phyloP scores from a whole-genome alignment of 2,797 vertebrate genomes.

The Ctenochaetus hawaiiensis region DNA sequence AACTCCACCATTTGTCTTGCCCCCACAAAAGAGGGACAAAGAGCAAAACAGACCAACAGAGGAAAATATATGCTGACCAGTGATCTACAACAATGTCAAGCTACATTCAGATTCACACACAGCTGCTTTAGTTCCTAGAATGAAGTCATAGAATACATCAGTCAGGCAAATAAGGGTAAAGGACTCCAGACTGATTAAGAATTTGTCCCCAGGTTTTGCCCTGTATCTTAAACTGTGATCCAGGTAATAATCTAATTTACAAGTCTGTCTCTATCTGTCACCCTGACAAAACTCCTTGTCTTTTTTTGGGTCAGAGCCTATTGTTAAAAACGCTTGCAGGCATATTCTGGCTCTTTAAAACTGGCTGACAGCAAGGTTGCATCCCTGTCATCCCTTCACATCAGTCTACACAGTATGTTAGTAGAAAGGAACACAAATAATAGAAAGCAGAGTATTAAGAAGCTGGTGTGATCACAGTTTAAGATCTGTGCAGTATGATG shows the following conservation, averaged over 20 bases:
- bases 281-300: constrained; percentile 27
- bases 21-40: constrained; percentile 54
- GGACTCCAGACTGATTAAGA: constrained; percentile 8
- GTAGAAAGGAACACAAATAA: constrained; percentile 25
- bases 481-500: constrained; percentile 56
- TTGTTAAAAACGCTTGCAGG: constrained; percentile 28
- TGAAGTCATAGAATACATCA: constrained; percentile 38
- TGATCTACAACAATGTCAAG: constrained; percentile 59
- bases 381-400: constrained; percentile 28
- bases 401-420: constrained; percentile 31
- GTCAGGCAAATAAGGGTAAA: not conserved
- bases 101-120: constrained; percentile 80
- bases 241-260: not conserved
- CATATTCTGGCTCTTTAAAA: constrained; percentile 34
- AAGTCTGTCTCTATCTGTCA: constrained; percentile 4
- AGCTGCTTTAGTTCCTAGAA: constrained; percentile 47
- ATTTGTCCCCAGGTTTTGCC: constrained; percentile 3
- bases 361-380: constrained; percentile 19
- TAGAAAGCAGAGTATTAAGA: constrained; percentile 43
- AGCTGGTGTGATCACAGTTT: constrained; percentile 75
- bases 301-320: constrained; percentile 23
- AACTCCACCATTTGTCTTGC: constrained; percentile 45
- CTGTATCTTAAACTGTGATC: constrained; percentile 16
- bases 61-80: constrained; percentile 42
- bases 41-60: constrained; percentile 38